These are phyloP conservation scores for Esox niger DNA, from an alignment of 2,113 vertebrate genomes.

Conservation along the genomic window DNA sequence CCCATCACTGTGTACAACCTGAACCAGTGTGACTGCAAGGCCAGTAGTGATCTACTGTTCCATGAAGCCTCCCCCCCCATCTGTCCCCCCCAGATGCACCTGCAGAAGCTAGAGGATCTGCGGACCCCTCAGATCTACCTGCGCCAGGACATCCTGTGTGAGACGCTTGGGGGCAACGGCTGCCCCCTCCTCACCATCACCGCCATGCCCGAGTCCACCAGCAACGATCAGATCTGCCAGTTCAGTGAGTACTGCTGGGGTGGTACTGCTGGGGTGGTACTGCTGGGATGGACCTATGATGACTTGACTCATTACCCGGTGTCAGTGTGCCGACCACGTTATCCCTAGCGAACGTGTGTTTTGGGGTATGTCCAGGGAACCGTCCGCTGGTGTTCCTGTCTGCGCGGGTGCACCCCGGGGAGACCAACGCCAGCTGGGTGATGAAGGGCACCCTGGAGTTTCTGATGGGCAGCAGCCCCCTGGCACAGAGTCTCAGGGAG, in stretches of 20 bases:
- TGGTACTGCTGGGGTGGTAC: no score
- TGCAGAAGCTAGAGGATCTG: constrained; percentile 87
- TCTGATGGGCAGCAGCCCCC: constrained; percentile 86
- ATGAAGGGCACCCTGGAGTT: constrained; percentile 98
- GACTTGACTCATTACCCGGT: no score
- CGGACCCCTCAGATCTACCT: constrained; percentile 90
- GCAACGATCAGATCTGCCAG: constrained; percentile 88
- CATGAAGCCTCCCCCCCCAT: not conserved
- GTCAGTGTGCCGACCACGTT: not conserved
- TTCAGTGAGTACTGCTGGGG: constrained; percentile 84
- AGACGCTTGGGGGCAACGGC: constrained; percentile 88
- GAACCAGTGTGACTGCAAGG: no score
- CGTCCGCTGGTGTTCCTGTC: constrained; percentile 94
- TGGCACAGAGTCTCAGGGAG: constrained; percentile 88
- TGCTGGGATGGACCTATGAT: no score
- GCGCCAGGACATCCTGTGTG: constrained; percentile 86
- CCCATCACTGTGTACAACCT: no score
- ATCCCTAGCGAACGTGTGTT: not conserved
- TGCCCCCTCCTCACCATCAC: constrained; percentile 96
- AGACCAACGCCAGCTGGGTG: constrained; percentile 98
- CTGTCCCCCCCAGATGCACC: constrained; percentile 82
- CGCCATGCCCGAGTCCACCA: constrained; percentile 91
- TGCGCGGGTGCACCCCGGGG: constrained; percentile 94
- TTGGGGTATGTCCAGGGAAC: constrained; percentile 76
- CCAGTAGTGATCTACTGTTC: no score